A percentile compares a stretch with the other conserved stretches of the same genome.
These are phyloP conservation scores for Drosophila phalerata DNA, from an alignment of 2,888 invertebrate species.

Conservation along the genomic window DNA sequence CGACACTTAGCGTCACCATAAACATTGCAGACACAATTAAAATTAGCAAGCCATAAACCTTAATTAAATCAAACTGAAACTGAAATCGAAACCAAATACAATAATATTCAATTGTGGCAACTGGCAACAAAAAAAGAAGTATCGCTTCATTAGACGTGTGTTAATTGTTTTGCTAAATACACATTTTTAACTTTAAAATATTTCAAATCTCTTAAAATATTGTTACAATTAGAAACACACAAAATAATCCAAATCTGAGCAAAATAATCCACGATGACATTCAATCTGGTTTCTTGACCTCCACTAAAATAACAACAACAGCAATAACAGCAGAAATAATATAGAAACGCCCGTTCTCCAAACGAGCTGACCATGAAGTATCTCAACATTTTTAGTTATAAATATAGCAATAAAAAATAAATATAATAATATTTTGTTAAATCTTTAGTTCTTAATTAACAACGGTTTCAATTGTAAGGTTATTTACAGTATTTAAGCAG, in stretches of 20 bases:
- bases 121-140: conserved; percentile 26
- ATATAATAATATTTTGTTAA: conserved; percentile 10
- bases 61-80: conserved; percentile 55
- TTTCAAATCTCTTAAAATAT: conserved; percentile 18
- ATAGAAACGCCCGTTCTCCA: conserved; percentile 23
- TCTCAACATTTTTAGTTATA: conserved; percentile 12
- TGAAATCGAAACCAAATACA: conserved; percentile 22
- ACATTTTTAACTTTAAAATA: conserved; percentile 27
- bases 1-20: conserved; percentile 53
- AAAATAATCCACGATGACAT: conserved; percentile 15
- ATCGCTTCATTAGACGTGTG: conserved; percentile 54
- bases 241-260: not conserved
- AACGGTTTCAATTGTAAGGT: too few species aligned
- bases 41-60: conserved; percentile 47
- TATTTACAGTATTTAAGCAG: not conserved
- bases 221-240: conserved; percentile 25
- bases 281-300: conserved; percentile 48
- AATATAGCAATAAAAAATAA: conserved; percentile 5
- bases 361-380: conserved; percentile 32
- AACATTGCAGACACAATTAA: conserved; percentile 51
- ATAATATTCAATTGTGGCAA: conserved; percentile 18
- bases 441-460: conserved; percentile 21
- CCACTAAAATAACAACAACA: conserved; percentile 2
- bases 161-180: conserved; percentile 60
- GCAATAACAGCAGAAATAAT: not conserved